Percentiles rank a stretch among this genome's conserved stretches.
phyloP scores from a whole-genome alignment of 2,888 invertebrate genomes.

The Nymphalis urticae region DNA sequence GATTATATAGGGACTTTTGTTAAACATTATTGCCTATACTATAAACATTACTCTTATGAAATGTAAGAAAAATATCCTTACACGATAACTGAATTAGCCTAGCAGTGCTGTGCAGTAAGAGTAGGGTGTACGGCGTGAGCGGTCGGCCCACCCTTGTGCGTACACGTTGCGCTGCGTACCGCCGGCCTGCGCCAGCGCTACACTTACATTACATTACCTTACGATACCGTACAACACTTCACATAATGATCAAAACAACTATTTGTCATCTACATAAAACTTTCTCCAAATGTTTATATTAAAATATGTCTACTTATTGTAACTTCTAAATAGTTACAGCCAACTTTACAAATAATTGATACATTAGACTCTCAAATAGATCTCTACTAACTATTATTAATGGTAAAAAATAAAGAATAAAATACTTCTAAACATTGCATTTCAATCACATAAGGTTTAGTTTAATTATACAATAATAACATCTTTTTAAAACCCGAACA shows the following conservation, averaged over 20 bases:
- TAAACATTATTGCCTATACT: conserved; percentile 79
- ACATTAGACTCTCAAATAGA: conserved; percentile 82
- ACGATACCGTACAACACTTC: conserved; percentile 74
- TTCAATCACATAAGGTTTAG: conserved; percentile 82
- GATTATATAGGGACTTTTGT: conserved; percentile 82
- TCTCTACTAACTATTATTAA: conserved; percentile 82
- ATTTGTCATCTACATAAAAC: conserved; percentile 81
- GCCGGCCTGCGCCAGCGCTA: conserved; percentile 21
- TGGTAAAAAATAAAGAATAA: conserved; percentile 82
- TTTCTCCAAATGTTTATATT: conserved; percentile 81
- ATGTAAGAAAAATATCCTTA: conserved; percentile 81
- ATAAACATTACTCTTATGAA: conserved; percentile 78
- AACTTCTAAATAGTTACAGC: conserved; percentile 82
- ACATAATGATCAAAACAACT: conserved; percentile 81
- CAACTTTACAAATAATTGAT: conserved; percentile 83
- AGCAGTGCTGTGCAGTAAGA: conserved; percentile 79
- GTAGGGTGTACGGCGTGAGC: conserved; percentile 54
- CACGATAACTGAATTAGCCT: conserved; percentile 79
- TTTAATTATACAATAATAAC: conserved; percentile 81
- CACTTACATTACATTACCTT: conserved; percentile 34
- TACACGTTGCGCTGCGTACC: conserved; percentile 72
- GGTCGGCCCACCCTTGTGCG: conserved; percentile 69
- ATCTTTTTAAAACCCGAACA: conserved; percentile 80
- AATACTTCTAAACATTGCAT: conserved; percentile 83
- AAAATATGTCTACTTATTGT: conserved; percentile 81